phyloP scores from a whole-genome alignment of 2,797 vertebrate species.

The Tachyglossus aculeatus region DNA sequence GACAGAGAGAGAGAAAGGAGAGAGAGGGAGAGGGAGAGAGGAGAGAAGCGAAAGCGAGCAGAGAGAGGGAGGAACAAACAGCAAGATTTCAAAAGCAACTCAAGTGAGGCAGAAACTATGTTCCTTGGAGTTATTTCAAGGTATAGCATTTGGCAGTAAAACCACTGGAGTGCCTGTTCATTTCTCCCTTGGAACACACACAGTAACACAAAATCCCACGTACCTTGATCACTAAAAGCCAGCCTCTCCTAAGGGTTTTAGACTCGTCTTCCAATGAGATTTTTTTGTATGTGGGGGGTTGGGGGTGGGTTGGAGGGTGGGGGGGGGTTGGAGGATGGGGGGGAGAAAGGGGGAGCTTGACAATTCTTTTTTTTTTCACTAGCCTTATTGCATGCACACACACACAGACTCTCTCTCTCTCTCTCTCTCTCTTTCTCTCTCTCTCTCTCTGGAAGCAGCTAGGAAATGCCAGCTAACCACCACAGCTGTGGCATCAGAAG shows the following conservation, averaged over 20 bases:
- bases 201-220: slow-evolving; percentile 42
- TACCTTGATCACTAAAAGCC: slow-evolving; percentile 61
- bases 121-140: slow-evolving; percentile 57
- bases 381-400: not conserved
- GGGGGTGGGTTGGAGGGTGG: not conserved
- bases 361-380: slow-evolving; percentile 42
- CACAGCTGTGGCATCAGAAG: slow-evolving; percentile 55
- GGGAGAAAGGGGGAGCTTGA: not conserved
- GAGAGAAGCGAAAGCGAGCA: not conserved
- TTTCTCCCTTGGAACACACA: slow-evolving; percentile 46
- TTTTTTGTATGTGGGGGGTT: not conserved
- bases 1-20: slow-evolving; percentile 21
- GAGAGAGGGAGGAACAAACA: no score
- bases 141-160: slow-evolving; percentile 45
- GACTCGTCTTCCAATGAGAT: not conserved
- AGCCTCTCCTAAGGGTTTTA: slow-evolving; percentile 33
- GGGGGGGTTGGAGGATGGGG: slow-evolving; percentile 17
- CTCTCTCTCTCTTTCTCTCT: no score
- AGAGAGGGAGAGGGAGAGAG: no score
- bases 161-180: not conserved
- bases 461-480: slow-evolving; percentile 42
- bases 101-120: slow-evolving; percentile 32
- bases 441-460: not conserved
- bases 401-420: no score
- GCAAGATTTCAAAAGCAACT: slow-evolving; percentile 39